Percentiles rank a stretch among this genome's conserved stretches.
Conservation (phyloP, 2,797 vertebrate genomes). For the Rhinella marina region DNA sequence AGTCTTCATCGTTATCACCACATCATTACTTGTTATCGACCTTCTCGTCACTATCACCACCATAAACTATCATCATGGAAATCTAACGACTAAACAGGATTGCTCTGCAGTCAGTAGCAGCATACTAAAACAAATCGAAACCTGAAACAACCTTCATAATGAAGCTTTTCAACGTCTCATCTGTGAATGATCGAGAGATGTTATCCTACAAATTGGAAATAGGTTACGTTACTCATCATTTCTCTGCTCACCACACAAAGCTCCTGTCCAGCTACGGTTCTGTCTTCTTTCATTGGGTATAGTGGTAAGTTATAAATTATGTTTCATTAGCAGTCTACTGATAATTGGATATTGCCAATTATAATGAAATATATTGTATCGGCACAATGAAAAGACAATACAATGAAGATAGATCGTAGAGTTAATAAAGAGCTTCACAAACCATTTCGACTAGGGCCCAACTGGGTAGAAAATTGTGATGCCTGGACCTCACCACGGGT, state of each 20-base stretch:
- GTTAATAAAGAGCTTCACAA: not conserved
- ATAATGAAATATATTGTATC: not conserved
- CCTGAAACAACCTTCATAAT: not conserved
- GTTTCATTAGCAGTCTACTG: not conserved
- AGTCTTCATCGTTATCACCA: not conserved
- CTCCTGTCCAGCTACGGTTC: not conserved
- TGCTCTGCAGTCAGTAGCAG: not conserved
- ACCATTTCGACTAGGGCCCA: not conserved
- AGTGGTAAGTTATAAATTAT: not conserved
- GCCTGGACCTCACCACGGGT: not conserved
- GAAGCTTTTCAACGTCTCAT: not conserved
- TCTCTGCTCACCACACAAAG: not conserved
- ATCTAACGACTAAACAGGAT: not conserved
- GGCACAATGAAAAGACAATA: not conserved
- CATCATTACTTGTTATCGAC: not conserved
- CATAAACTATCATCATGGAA: not conserved
- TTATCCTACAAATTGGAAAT: not conserved
- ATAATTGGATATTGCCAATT: not conserved
- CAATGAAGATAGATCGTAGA: not conserved
- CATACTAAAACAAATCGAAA: not conserved
- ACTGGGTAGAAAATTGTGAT: not conserved
- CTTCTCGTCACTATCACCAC: not conserved
- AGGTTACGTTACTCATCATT: constrained; percentile 8
- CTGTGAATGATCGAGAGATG: not conserved
- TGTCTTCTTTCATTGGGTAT: too few species aligned